phyloP scores from a whole-genome alignment of 2,113 vertebrate species.

The Alethe castanea region DNA sequence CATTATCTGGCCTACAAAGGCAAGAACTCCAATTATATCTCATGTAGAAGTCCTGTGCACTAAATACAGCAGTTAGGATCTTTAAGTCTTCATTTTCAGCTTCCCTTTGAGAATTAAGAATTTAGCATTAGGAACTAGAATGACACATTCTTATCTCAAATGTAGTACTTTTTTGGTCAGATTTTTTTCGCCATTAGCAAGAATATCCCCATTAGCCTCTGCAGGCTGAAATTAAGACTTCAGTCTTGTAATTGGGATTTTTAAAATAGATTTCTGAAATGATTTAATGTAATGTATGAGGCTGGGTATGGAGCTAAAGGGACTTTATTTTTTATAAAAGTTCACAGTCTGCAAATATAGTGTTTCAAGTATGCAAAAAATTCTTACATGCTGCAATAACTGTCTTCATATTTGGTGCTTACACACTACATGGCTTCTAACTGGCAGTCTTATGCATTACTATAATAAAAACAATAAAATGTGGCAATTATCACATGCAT shows the following conservation, averaged over 20 bases:
- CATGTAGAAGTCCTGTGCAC: background rate
- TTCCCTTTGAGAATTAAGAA: background rate
- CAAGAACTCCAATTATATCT: background rate
- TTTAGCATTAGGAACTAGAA: background rate
- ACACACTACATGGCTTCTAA: background rate
- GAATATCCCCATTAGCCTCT: background rate
- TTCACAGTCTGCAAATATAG: background rate
- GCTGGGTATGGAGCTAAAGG: background rate
- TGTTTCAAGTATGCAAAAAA: background rate
- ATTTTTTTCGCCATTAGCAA: background rate
- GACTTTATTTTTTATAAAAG: background rate
- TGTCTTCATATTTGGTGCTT: background rate
- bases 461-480: background rate
- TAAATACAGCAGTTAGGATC: background rate
- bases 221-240: background rate
- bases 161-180: background rate
- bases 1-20: background rate
- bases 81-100: background rate
- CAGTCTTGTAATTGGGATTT: background rate
- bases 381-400: background rate
- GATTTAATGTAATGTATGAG: background rate
- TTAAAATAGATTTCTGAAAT: background rate
- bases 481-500: background rate
- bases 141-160: background rate
- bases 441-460: background rate